Conservation (phyloP, 2,797 vertebrate genomes). For the Rhinatrema bivittatum region DNA sequence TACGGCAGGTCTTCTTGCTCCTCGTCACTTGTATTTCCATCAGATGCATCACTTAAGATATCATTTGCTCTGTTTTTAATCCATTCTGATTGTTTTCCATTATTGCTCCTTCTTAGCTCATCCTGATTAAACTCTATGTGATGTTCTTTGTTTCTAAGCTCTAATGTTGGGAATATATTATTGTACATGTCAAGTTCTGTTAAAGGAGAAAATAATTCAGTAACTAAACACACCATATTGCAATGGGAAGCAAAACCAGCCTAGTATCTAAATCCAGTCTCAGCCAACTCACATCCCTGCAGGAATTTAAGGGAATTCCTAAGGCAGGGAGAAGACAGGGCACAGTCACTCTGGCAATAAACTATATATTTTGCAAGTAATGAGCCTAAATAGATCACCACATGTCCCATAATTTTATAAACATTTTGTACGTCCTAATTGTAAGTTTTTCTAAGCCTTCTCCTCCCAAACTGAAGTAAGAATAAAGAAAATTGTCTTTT, state of each 20-base stretch:
- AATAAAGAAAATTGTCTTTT: too few relatives aligned
- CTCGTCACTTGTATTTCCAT: constrained; percentile 57
- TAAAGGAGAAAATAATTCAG: constrained; percentile 9
- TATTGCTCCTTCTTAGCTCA: background rate
- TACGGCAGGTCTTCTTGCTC: constrained; percentile 74
- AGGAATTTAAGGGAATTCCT: too few relatives aligned
- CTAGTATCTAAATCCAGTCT: too few relatives aligned
- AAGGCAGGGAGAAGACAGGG: too few relatives aligned
- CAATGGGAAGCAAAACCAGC: background rate
- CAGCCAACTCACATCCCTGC: too few relatives aligned
- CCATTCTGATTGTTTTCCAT: background rate
- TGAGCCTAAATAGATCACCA: too few relatives aligned
- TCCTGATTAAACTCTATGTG: background rate
- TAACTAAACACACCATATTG: background rate
- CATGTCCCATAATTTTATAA: too few relatives aligned
- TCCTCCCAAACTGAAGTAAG: too few relatives aligned
- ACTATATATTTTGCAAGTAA: too few relatives aligned
- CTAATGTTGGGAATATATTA: background rate
- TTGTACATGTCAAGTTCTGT: background rate
- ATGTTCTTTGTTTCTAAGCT: background rate
- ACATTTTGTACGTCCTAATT: too few relatives aligned
- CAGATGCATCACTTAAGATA: constrained; percentile 20
- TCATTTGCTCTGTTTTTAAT: background rate
- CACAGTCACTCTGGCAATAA: too few relatives aligned
- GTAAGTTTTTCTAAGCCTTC: too few relatives aligned